A percentile compares a stretch with the other conserved stretches of the same genome.
Conservation (phyloP, 1,140 invertebrate species). For the Steinernema khuongi region DNA sequence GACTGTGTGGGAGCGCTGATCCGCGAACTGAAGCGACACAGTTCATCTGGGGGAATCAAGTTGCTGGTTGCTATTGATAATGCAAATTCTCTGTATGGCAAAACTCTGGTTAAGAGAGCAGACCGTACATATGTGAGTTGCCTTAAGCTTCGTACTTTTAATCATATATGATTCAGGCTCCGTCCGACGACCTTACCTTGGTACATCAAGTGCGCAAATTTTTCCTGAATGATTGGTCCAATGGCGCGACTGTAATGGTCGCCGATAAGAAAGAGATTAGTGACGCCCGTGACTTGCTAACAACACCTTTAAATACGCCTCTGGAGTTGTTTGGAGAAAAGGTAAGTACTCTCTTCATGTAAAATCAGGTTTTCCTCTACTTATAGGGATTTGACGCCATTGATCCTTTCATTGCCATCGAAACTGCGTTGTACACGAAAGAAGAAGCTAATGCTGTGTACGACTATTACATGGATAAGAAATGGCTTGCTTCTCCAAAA, state of each 20-base stretch:
- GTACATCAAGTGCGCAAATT: constrained; percentile 43
- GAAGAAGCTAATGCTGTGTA: constrained; percentile 44
- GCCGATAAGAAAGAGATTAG: constrained; percentile 52
- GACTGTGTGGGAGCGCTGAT: constrained; percentile 54
- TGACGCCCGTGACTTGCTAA: constrained; percentile 40
- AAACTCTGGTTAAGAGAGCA: constrained; percentile 45
- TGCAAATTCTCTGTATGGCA: constrained; percentile 53
- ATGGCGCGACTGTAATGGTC: constrained; percentile 48
- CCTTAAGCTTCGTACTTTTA: constrained; percentile 20
- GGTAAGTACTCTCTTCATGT: constrained; percentile 23
- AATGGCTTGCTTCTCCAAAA: constrained; percentile 44
- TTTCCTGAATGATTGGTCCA: constrained; percentile 49
- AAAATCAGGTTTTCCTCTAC: not conserved
- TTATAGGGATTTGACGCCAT: constrained; percentile 48
- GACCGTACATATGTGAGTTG: constrained; percentile 44
- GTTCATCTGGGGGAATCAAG: constrained; percentile 46
- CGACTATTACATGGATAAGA: constrained; percentile 53
- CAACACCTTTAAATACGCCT: constrained; percentile 46
- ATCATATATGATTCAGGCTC: constrained; percentile 33
- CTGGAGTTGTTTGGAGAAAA: constrained; percentile 50
- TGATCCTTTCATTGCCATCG: constrained; percentile 56
- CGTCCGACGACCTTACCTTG: constrained; percentile 44
- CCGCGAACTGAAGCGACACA: constrained; percentile 47
- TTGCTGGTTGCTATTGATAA: constrained; percentile 51
- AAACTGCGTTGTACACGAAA: constrained; percentile 47